A percentile compares a stretch with the other conserved stretches of the same genome.
These are phyloP conservation scores for Ganaspis sp. DNA, from an alignment of 1,140 invertebrate species.

Conservation along the genomic window DNA sequence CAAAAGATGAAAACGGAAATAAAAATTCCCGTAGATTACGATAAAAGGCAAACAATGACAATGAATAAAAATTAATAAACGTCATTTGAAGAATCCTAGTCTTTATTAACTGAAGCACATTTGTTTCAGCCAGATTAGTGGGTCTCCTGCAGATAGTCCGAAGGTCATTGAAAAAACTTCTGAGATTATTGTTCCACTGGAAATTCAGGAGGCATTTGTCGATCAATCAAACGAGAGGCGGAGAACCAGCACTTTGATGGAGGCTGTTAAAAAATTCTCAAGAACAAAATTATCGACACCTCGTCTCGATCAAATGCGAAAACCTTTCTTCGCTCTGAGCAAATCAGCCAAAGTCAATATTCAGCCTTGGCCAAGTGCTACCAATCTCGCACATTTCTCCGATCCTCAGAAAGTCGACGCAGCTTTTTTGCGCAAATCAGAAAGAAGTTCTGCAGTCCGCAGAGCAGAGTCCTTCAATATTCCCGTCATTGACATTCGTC, in stretches of 20 bases:
- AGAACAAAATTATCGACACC: conserved; percentile 47
- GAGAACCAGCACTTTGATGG: conserved; percentile 53
- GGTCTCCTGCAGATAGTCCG: conserved; percentile 64
- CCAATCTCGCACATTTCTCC: conserved; percentile 53
- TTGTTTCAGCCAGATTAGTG: conserved; percentile 75
- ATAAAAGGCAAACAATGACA: too few relatives aligned
- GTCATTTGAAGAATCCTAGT: too few relatives aligned
- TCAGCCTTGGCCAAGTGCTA: conserved; percentile 69
- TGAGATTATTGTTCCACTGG: conserved; percentile 71
- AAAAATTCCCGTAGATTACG: too few relatives aligned
- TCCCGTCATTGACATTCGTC: conserved; percentile 49
- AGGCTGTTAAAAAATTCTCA: conserved; percentile 64
- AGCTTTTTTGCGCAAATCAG: neutral
- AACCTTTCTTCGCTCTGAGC: conserved; percentile 59
- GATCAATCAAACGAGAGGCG: conserved; percentile 50
- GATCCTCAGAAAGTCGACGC: conserved; percentile 32
- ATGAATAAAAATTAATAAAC: too few relatives aligned
- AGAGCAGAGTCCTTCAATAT: conserved; percentile 50
- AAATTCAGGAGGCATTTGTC: conserved; percentile 57
- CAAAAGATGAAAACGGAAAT: too few relatives aligned
- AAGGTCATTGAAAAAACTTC: conserved; percentile 61
- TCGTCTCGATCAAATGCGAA: conserved; percentile 57
- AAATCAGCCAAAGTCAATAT: conserved; percentile 58
- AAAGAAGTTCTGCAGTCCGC: conserved; percentile 29
- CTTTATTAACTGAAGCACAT: conserved; percentile 66